Evolutionary conservation across 2,888 invertebrate species (phyloP), one percentile per base, ranked within the genome.

Genomic region (Poecilus cupreus): DNA sequence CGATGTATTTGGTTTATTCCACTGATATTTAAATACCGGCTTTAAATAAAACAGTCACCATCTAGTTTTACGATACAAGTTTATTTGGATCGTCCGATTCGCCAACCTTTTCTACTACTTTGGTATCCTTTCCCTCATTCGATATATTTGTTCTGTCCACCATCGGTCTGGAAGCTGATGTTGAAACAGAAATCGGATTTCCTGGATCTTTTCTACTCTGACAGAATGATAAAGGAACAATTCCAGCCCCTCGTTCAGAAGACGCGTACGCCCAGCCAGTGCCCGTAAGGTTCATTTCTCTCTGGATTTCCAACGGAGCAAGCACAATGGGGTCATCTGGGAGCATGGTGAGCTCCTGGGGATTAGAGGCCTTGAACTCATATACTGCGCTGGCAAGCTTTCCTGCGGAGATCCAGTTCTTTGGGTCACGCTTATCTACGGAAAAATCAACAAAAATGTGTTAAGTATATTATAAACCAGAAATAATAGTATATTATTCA

Each of bases 271-370:
- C 91, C 94, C 94, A 95, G 2, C 94, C 94, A 0, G 93, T 91
- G 87, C 92, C 93, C 86, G 93, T 91, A 2, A 94, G 88, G 10
- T 91, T 85, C 84, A 91, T 89, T 54, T 91, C 91, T 85, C 92
- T 91, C 89, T 98, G 98, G 22, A 96, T 90, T 83, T 94, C 94
- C 87, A 93, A 92, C 0, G 98, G 98, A 0, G 98, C 98, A 8
- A 98, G 89, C 80, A 93, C 91, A 4, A 98, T 89, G 39, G 92
- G 91, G 86, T 97, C 96, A 83, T 96, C 96, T 77, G 93, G 91
- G 83, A 91, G 90, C 86, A 98, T 92, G 83, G 93, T 93, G 32
- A 98, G 88, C 89, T 98, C 98, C 82, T 94, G 93, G 0, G 93
- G 92, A 11, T 91, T 91, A 0, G 92, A 91, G 0, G 94, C 94